Evolutionary conservation across 1,140 invertebrate species (phyloP).

Genomic region (Caenorhabditis tropicalis): DNA sequence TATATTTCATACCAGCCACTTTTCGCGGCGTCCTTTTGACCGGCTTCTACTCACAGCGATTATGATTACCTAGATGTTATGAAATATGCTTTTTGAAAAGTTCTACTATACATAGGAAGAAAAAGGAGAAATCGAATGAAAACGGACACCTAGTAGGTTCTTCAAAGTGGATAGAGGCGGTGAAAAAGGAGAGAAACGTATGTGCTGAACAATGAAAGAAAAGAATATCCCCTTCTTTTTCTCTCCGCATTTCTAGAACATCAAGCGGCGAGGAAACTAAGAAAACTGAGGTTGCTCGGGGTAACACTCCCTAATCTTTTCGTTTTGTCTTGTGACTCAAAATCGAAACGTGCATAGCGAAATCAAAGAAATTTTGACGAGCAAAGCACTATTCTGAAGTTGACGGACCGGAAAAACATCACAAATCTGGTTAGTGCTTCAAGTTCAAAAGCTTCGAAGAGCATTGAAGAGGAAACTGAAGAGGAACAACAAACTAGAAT

Average conservation of each 20-base stretch:
- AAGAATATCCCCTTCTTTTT: background rate
- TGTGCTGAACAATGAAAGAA: background rate
- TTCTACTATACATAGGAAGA: background rate
- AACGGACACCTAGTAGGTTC: conserved; percentile 22
- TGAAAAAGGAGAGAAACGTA: background rate
- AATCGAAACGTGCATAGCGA: background rate
- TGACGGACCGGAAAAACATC: conserved; percentile 32
- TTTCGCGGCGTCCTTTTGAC: conserved; percentile 34
- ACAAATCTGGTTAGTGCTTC: conserved; percentile 23
- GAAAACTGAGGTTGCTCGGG: background rate
- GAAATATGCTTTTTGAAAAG: background rate
- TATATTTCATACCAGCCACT: conserved; percentile 39
- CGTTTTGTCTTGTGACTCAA: background rate
- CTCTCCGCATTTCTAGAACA: background rate
- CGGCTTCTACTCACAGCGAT: conserved; percentile 26
- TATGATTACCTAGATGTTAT: conserved; percentile 32
- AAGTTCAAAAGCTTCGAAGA: background rate
- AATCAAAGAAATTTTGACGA: background rate
- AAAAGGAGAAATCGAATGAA: conserved; percentile 10
- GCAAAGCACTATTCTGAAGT: background rate
- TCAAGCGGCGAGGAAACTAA: background rate
- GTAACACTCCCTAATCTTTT: background rate
- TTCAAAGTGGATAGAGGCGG: background rate
- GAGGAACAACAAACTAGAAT: background rate
- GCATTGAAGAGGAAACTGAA: background rate